A percentile compares a stretch with the other conserved stretches of the same genome.
Evolutionary conservation across 2,888 invertebrate species (phyloP).

Genomic region (Julus scandinavius): DNA sequence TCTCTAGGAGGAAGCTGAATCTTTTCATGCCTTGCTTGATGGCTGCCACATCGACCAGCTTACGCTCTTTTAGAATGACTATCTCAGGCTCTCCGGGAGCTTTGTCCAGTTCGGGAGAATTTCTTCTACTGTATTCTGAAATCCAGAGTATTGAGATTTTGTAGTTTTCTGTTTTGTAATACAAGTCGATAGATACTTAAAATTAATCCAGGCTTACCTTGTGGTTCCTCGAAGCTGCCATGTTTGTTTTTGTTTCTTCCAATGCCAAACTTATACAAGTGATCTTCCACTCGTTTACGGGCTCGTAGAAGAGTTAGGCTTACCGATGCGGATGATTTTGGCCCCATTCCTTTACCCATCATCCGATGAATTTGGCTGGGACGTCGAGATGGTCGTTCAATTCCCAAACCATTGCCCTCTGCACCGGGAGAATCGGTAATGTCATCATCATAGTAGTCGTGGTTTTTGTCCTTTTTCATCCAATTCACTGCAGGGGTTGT

Average conservation of each 20-base stretch:
- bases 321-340: slow-evolving; percentile 64
- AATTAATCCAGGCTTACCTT: slow-evolving; percentile 44
- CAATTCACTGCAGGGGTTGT: slow-evolving; percentile 59
- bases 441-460: slow-evolving; percentile 59
- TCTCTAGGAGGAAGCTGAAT: slow-evolving; percentile 92
- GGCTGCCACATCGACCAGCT: slow-evolving; percentile 80
- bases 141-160: slow-evolving; percentile 56
- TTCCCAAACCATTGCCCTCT: slow-evolving; percentile 59
- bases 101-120: slow-evolving; percentile 83
- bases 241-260: slow-evolving; percentile 79
- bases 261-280: slow-evolving; percentile 72
- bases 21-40: slow-evolving; percentile 89
- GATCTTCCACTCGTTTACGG: slow-evolving; percentile 87
- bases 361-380: slow-evolving; percentile 60
- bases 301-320: slow-evolving; percentile 81
- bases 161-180: too few species aligned
- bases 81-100: slow-evolving; percentile 87
- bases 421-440: slow-evolving; percentile 59
- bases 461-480: slow-evolving; percentile 60
- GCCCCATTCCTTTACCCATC: slow-evolving; percentile 61
- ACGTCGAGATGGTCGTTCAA: slow-evolving; percentile 60
- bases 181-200: too few species aligned
- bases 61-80: slow-evolving; percentile 86
- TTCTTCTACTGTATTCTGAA: slow-evolving; percentile 79
- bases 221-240: slow-evolving; percentile 86